phyloP scores from a whole-genome alignment of 2,888 invertebrate species.

The Arrhopalites spinosus region DNA sequence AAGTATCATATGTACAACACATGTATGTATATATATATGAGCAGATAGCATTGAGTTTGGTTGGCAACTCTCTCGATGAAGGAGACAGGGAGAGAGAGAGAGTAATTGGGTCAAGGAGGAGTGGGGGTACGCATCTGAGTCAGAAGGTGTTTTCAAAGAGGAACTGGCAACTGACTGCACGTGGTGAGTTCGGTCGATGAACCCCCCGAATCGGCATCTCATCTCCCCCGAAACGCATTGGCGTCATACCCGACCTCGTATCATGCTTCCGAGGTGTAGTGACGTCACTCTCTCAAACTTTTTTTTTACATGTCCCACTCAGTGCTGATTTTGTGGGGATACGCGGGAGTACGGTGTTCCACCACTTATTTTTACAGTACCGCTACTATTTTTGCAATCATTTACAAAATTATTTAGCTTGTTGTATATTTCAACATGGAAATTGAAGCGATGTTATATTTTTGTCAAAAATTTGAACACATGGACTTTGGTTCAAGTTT shows the following conservation, averaged over 20 bases:
- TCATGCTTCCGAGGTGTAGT: conserved; percentile 48
- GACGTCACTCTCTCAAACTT: conserved; percentile 51
- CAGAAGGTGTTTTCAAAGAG: conserved; percentile 25
- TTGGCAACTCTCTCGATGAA: conserved; percentile 37
- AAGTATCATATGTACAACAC: no score
- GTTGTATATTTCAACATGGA: no score
- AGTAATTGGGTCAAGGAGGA: conserved; percentile 38
- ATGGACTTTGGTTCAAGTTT: no score
- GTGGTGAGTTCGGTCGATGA: conserved; percentile 53
- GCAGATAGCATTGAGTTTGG: conserved; percentile 22
- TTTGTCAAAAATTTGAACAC: no score
- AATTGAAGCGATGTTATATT: no score
- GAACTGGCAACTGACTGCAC: conserved; percentile 31
- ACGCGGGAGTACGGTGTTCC: no score
- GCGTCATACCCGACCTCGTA: conserved; percentile 55
- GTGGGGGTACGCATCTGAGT: conserved; percentile 15
- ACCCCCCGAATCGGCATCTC: conserved; percentile 44
- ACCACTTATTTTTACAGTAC: no score
- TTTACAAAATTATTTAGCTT: no score
- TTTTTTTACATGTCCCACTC: no score
- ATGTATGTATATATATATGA: neutral
- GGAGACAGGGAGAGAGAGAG: no score
- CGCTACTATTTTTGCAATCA: no score
- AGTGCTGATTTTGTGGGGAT: no score
- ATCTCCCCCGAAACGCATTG: conserved; percentile 48